Conservation (phyloP, 2,888 invertebrate species). For the Amorpha juglandis region DNA sequence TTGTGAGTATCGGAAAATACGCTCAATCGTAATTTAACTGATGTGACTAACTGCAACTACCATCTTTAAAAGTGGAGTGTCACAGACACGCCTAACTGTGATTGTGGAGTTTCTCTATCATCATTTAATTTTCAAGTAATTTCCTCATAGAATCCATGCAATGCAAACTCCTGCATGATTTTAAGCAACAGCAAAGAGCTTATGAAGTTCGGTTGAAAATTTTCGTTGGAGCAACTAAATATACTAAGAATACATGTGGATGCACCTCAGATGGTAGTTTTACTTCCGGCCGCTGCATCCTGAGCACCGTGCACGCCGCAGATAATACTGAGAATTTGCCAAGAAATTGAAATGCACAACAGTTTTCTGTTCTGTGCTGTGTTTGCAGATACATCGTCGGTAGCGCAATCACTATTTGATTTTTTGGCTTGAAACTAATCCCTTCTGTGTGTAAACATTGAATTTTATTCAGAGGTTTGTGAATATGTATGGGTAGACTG, state of each 20-base stretch:
- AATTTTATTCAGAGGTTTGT: not conserved
- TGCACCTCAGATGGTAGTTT: conserved; percentile 8
- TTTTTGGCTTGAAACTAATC: conserved; percentile 16
- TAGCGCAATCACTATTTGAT: conserved; percentile 1
- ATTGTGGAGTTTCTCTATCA: too few relatives aligned
- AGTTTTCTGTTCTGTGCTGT: conserved; percentile 5
- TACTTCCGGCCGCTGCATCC: conserved; percentile 10
- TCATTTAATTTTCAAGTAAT: not conserved
- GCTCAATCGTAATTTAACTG: too few relatives aligned
- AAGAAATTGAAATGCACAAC: conserved; percentile 18
- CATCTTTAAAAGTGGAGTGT: too few relatives aligned
- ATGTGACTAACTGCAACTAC: too few relatives aligned
- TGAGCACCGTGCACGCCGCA: not conserved
- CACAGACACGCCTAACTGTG: too few relatives aligned
- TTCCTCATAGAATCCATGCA: not conserved
- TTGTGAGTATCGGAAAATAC: too few relatives aligned
- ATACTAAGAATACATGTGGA: not conserved
- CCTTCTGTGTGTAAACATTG: not conserved
- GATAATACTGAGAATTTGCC: conserved; percentile 15
- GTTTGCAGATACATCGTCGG: conserved; percentile 7
- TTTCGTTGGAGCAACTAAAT: not conserved
- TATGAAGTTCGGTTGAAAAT: not conserved
- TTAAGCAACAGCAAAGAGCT: not conserved
- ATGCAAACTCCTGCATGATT: too few relatives aligned
- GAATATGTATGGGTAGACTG: too few relatives aligned